Evolutionary conservation across 2,888 invertebrate species (phyloP).

Genomic region (Phasia obesa): DNA sequence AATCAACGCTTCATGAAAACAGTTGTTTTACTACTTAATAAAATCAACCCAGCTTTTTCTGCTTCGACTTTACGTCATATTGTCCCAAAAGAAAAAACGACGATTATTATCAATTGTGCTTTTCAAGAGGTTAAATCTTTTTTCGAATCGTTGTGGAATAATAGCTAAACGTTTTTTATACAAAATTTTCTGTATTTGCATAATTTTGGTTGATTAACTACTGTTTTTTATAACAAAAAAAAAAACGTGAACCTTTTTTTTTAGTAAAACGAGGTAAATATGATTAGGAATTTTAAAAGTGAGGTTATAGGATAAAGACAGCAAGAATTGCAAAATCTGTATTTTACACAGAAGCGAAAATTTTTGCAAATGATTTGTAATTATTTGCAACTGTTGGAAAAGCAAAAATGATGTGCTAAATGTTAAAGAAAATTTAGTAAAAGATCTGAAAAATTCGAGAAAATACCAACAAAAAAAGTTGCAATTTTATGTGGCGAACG

Average conservation of each 20-base stretch:
- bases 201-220: slow-evolving; percentile 13
- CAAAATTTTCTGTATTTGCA: slow-evolving; percentile 56
- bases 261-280: slow-evolving; percentile 37
- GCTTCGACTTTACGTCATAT: slow-evolving; percentile 28
- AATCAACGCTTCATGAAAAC: neutral
- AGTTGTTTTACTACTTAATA: neutral
- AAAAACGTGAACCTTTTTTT: slow-evolving; percentile 9
- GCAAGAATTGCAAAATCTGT: slow-evolving; percentile 7
- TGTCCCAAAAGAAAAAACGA: slow-evolving; percentile 10
- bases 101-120: slow-evolving; percentile 62
- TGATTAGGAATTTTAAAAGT: slow-evolving; percentile 23
- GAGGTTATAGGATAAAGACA: slow-evolving; percentile 50
- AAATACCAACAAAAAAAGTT: neutral
- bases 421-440: neutral
- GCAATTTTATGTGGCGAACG: slow-evolving; percentile 1
- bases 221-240: slow-evolving; percentile 22
- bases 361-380: slow-evolving; percentile 3
- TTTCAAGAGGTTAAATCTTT: slow-evolving; percentile 47
- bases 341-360: neutral
- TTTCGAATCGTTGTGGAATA: slow-evolving; percentile 50
- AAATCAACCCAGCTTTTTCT: slow-evolving; percentile 2
- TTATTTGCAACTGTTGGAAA: neutral
- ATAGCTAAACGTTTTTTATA: slow-evolving; percentile 57
- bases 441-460: neutral
- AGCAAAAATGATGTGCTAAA: slow-evolving; percentile 26